phyloP scores from a whole-genome alignment of 2,113 vertebrate species.

The Syngnathus typhle region DNA sequence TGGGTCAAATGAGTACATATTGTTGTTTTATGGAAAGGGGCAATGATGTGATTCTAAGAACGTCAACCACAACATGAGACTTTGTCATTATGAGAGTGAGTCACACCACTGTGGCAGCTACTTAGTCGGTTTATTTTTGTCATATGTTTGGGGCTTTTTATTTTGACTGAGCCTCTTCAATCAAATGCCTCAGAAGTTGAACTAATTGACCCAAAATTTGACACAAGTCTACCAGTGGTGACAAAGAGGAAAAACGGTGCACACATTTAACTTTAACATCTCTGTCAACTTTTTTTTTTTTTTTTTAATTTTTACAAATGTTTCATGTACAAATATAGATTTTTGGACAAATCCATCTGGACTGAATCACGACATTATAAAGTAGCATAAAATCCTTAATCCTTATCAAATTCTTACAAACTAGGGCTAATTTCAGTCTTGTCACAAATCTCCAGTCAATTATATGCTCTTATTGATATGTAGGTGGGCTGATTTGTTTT shows the following conservation, averaged over 20 bases:
- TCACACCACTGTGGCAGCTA: constrained; percentile 3
- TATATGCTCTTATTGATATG: no score
- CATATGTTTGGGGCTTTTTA: neutral
- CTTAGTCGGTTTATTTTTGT: neutral
- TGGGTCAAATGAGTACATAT: constrained; percentile 22
- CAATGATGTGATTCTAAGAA: neutral
- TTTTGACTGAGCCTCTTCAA: neutral
- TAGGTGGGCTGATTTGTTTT: no score
- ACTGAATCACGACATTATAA: no score
- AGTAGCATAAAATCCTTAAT: no score
- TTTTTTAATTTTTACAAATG: neutral
- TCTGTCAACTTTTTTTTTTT: neutral
- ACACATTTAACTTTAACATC: no score
- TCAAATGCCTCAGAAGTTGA: neutral
- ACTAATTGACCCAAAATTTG: neutral
- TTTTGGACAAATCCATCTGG: no score
- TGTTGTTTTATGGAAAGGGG: neutral
- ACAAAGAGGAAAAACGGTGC: neutral
- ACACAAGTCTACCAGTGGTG: neutral
- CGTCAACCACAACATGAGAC: constrained; percentile 16
- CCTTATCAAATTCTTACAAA: no score
- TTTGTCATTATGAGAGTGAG: constrained; percentile 23
- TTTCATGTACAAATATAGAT: no score
- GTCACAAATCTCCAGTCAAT: no score
- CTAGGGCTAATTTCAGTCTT: no score